These are phyloP conservation scores for Miniopterus natalensis DNA, from an alignment of 2,113 vertebrate species.

Conservation along the genomic window DNA sequence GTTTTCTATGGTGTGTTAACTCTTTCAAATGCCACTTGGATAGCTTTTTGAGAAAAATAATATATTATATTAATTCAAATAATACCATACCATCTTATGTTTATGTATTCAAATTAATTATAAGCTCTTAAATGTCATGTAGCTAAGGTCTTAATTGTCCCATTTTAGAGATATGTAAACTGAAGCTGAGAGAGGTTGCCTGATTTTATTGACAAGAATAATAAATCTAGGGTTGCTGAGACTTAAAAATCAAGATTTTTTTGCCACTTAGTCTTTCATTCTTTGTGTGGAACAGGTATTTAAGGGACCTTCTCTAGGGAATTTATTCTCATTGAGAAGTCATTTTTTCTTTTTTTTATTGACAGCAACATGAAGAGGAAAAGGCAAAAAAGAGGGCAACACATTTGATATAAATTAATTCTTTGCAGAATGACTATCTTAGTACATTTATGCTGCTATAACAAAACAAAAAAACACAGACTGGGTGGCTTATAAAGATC, in stretches of 20 bases:
- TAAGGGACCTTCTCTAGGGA: neutral
- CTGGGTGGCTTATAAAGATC: neutral
- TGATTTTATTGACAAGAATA: neutral
- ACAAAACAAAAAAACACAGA: neutral
- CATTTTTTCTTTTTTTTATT: neutral
- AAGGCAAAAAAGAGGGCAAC: neutral
- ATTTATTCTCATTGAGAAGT: neutral
- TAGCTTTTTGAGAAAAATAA: neutral
- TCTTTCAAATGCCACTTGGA: neutral
- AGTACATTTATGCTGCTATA: neutral
- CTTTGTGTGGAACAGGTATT: neutral
- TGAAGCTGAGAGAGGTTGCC: neutral
- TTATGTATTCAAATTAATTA: neutral
- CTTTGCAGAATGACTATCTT: neutral
- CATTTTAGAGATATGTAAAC: neutral
- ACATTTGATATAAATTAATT: conserved; percentile 1
- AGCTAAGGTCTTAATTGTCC: neutral
- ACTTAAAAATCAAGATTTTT: conserved; percentile 18
- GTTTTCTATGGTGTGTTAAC: neutral
- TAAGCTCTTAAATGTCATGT: neutral
- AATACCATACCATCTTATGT: neutral
- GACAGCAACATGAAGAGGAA: neutral
- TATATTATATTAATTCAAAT: neutral
- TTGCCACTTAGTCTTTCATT: neutral
- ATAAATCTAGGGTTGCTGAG: neutral